phyloP scores from a whole-genome alignment of 2,113 vertebrate species.

The Pogonocichla stellata region DNA sequence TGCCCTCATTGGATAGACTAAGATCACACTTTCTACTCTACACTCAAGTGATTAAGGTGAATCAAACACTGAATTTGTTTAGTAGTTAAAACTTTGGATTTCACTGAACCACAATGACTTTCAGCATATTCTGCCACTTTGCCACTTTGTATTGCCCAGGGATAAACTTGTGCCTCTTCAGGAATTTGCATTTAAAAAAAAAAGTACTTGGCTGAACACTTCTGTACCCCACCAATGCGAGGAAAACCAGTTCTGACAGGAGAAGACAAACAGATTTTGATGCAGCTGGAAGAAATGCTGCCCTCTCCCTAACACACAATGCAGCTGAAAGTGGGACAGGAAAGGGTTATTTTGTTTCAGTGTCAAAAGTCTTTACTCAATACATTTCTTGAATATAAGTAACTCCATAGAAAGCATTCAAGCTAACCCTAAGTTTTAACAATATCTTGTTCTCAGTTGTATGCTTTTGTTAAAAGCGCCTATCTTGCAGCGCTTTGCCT shows the following conservation, averaged over 20 bases:
- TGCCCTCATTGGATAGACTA: neutral
- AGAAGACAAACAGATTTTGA: neutral
- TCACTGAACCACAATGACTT: neutral
- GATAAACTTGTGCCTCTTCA: neutral
- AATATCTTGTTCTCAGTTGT: neutral
- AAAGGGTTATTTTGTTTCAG: neutral
- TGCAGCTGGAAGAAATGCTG: neutral
- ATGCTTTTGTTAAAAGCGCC: neutral
- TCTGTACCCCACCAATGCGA: neutral
- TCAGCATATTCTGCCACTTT: neutral
- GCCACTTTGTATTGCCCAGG: neutral
- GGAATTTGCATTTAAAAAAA: neutral
- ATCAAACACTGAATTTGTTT: neutral
- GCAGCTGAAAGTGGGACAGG: neutral
- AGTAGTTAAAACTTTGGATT: neutral
- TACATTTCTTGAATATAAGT: neutral
- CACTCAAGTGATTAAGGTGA: neutral
- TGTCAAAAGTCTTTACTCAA: neutral
- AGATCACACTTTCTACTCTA: neutral
- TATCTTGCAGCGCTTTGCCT: neutral
- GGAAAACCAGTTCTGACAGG: neutral
- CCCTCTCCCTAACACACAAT: neutral
- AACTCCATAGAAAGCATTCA: neutral
- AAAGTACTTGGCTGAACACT: neutral
- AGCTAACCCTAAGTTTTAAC: neutral